Conservation (phyloP, 2,888 invertebrate genomes). For the Amphipoea lucens region DNA sequence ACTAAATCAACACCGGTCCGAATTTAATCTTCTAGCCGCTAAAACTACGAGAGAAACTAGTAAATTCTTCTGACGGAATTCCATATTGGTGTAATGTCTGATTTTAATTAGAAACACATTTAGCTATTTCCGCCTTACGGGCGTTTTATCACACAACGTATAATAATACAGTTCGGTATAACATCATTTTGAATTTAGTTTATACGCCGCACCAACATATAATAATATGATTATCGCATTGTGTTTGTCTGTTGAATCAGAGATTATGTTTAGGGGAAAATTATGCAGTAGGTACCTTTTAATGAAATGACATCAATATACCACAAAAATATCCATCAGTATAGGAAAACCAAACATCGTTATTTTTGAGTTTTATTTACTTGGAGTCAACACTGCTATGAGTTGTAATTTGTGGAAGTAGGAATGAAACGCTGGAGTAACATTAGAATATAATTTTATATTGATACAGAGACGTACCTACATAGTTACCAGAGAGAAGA, state of each 20-base stretch:
- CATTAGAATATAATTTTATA: no score
- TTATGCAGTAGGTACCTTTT: constrained; percentile 1
- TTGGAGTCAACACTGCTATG: neutral
- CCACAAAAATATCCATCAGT: neutral
- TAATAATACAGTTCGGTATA: neutral
- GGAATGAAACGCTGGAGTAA: no score
- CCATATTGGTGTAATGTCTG: neutral
- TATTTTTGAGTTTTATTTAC: neutral
- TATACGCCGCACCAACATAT: neutral
- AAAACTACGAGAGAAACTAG: neutral
- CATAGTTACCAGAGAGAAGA: no score
- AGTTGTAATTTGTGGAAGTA: no score
- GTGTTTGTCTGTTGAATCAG: constrained; percentile 5
- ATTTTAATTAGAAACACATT: constrained; percentile 12
- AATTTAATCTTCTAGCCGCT: neutral
- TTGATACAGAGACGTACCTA: no score
- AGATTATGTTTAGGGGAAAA: neutral
- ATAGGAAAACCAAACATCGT: neutral
- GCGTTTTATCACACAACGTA: neutral
- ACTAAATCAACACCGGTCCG: neutral
- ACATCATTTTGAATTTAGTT: constrained; percentile 4
- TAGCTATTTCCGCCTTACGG: neutral
- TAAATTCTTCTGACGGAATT: neutral
- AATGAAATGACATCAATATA: neutral
- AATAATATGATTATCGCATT: neutral